Evolutionary conservation across 2,113 vertebrate genomes (phyloP).

Genomic region (Ramphastos sulfuratus): DNA sequence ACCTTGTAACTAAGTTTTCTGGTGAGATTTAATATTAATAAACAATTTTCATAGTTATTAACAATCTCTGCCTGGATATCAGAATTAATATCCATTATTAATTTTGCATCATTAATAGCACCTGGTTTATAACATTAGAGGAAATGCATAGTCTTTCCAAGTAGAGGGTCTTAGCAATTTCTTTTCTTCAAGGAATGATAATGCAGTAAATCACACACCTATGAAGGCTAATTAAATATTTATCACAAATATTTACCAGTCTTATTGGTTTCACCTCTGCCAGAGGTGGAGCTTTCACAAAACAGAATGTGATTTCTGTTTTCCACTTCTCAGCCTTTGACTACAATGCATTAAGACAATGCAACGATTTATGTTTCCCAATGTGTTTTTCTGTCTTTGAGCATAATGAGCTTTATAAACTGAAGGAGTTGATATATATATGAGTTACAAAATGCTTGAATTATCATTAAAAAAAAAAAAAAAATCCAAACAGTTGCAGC

Average conservation of each 20-base stretch:
- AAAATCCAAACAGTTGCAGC: neutral
- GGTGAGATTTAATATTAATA: no score
- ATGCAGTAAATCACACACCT: constrained; percentile 36
- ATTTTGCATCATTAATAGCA: no score
- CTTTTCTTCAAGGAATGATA: constrained; percentile 29
- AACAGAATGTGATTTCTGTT: constrained; percentile 28
- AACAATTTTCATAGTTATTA: no score
- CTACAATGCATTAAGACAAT: constrained; percentile 1
- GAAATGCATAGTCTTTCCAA: neutral
- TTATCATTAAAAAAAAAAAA: neutral
- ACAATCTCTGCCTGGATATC: no score
- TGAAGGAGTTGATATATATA: neutral
- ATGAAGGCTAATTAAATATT: constrained; percentile 61
- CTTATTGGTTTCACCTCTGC: constrained; percentile 49
- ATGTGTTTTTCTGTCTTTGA: constrained; percentile 47
- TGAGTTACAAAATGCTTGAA: neutral
- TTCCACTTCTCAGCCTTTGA: constrained; percentile 42
- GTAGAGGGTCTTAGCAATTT: neutral
- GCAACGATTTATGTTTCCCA: constrained; percentile 27
- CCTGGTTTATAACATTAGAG: neutral
- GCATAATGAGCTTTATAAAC: neutral
- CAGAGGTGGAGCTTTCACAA: constrained; percentile 7
- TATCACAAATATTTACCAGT: constrained; percentile 45
- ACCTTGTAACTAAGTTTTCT: no score
- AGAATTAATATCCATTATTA: no score